Conservation (phyloP, 2,797 vertebrate species). For the Lutjanus campechanus region DNA sequence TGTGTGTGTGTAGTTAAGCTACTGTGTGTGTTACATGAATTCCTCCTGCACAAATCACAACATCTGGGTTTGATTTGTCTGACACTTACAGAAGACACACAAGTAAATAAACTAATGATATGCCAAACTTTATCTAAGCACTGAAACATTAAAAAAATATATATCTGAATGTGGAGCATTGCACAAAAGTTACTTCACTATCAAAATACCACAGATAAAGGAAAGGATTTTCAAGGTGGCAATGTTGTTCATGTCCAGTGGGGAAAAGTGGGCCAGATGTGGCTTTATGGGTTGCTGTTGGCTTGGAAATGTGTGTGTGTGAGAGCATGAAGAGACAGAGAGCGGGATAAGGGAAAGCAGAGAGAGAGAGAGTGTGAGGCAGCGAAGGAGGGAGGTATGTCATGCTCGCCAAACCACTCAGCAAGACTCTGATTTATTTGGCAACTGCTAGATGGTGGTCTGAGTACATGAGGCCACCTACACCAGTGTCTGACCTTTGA, state of each 20-base stretch:
- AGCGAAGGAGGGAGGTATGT: constrained; percentile 46
- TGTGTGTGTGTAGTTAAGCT: constrained; percentile 6
- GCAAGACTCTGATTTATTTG: constrained; percentile 74
- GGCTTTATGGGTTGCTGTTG: constrained; percentile 53
- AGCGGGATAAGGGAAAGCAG: constrained; percentile 27
- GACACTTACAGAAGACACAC: constrained; percentile 9
- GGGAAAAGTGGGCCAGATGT: constrained; percentile 62
- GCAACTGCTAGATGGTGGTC: constrained; percentile 73
- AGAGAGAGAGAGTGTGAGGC: constrained; percentile 36
- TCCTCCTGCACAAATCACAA: neutral
- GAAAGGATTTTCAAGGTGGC: constrained; percentile 49
- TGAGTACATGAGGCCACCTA: constrained; percentile 70
- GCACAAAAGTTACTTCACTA: neutral
- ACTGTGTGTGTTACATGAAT: neutral
- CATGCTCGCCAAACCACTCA: constrained; percentile 66
- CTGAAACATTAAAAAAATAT: neutral
- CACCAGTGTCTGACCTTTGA: constrained; percentile 65
- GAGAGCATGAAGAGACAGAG: constrained; percentile 16
- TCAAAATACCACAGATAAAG: constrained; percentile 7
- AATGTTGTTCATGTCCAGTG: constrained; percentile 35
- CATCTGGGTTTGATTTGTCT: constrained; percentile 41
- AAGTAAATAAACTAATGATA: constrained; percentile 1
- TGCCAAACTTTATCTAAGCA: neutral
- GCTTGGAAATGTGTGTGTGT: constrained; percentile 24
- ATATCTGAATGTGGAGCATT: neutral